Evolutionary conservation across 2,797 vertebrate species (phyloP).

Genomic region (Enteromius trimaculatus): DNA sequence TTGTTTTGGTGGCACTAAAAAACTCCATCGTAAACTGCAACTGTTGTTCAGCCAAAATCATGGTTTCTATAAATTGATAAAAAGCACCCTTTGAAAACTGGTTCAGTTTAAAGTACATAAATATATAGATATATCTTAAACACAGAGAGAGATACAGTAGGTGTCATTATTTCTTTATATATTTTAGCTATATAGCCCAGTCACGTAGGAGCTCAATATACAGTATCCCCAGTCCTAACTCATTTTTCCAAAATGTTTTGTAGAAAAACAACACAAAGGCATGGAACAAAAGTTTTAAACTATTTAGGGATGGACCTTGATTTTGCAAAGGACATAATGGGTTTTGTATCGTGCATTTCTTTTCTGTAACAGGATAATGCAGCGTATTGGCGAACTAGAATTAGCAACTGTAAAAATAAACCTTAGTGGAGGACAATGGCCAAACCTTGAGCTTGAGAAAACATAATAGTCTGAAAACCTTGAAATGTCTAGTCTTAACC

Average conservation of each 20-base stretch:
- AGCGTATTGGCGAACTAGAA: constrained; percentile 10
- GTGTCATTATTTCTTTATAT: too few relatives aligned
- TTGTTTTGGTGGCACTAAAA: too few relatives aligned
- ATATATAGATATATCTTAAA: neutral
- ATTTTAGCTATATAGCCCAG: neutral
- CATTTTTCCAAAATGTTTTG: neutral
- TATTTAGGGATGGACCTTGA: neutral
- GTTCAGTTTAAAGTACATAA: neutral
- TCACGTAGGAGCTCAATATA: too few relatives aligned
- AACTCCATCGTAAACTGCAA: too few relatives aligned
- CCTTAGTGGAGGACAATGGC: constrained; percentile 1
- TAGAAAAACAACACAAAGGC: neutral
- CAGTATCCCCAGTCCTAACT: neutral
- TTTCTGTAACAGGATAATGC: constrained; percentile 24
- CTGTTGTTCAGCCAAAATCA: too few relatives aligned
- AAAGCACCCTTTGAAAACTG: neutral
- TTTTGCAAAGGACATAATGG: neutral
- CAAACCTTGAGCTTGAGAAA: constrained; percentile 14
- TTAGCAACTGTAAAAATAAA: constrained; percentile 30
- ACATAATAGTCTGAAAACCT: constrained; percentile 33
- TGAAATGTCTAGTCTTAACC: constrained; percentile 16
- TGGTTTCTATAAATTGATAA: neutral
- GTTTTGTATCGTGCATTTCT: neutral
- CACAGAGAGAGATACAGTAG: too few relatives aligned
- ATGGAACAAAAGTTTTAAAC: neutral